Base-by-base conservation (phyloP, 2,797 vertebrate genomes). In the Crenuchus spilurus region DNA sequence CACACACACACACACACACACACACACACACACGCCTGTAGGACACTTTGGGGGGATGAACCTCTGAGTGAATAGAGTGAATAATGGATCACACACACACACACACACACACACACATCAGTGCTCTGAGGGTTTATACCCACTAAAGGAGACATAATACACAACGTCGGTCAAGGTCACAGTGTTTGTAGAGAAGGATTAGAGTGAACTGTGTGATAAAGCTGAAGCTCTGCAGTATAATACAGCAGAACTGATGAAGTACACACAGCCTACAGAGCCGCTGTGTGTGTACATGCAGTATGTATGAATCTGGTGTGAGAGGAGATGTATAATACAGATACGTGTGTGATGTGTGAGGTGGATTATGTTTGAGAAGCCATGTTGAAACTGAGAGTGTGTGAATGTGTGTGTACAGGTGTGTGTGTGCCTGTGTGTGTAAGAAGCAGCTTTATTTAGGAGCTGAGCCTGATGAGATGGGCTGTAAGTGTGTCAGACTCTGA, bases 401-500 rank as follows among this genome's bases (percentile, higher is more conserved):
- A 54, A 49, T 11, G 26, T 54, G 24, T 22, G 7, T 7, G 48
- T 9, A 51, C 3, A 9, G n/a, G 9, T 22, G 52, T 39, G 64
- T 51, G 28, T 67, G n/a, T 48, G 44, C n/a, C n/a, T 33, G 39
- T 37, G 30, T 71, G 42, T 33, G 41, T 35, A 30, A 26, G 42
- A 30, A 4, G 16, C 1, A 44, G 39, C 26, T 31, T 26, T 44
- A 65, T 44, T 60, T 60, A 60, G 57, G 8, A 22, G 8, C 57
- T 37, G 33, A 60, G 57, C 49, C 26, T 74, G 55, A 75, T 68
- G 24, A 54, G 73, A 51, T 51, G 49, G 37, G 18, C 28, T 69
- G 33, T 69, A 75, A 75, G 73, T 75, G 31, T 75, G 73, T 75
- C 73, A 75, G 48, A 18, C 35, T 22, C 55, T 52, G 65, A 75